Conservation (phyloP, 2,113 vertebrate genomes). For the Tupaia chinensis region DNA sequence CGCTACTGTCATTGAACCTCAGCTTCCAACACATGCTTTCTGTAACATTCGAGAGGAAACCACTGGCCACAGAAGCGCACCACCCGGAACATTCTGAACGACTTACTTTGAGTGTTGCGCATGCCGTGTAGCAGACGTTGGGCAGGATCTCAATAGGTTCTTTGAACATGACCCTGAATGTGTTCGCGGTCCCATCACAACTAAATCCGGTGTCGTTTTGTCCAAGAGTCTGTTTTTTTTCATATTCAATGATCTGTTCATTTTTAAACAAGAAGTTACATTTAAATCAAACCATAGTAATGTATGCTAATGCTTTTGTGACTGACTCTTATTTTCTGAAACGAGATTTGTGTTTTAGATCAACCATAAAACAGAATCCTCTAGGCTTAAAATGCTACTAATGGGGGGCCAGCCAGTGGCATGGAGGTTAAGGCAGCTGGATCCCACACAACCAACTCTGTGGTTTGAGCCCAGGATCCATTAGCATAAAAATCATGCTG, state of each 20-base stretch:
- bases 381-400: constrained; percentile 2
- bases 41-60: not conserved
- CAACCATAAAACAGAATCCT: not conserved
- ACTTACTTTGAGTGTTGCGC: constrained; percentile 94
- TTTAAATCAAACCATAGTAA: constrained; percentile 3
- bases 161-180: constrained; percentile 97
- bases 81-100: accelerated
- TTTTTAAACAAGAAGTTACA: constrained; percentile 69
- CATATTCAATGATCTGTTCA: constrained; percentile 94
- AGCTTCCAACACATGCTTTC: not conserved
- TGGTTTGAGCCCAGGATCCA: no score
- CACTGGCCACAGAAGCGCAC: accelerated
- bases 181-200: constrained; percentile 95
- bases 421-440: no score
- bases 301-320: not conserved
- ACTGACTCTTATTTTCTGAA: not conserved
- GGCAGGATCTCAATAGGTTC: constrained; percentile 96
- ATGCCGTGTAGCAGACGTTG: constrained; percentile 95
- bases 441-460: no score
- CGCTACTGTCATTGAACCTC: not conserved
- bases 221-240: constrained; percentile 94
- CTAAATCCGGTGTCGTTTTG: constrained; percentile 97
- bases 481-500: no score
- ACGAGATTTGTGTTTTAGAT: not conserved
- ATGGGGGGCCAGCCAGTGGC: not conserved